Conservation (phyloP, 1,140 invertebrate species). For the Triops longicaudatus region DNA sequence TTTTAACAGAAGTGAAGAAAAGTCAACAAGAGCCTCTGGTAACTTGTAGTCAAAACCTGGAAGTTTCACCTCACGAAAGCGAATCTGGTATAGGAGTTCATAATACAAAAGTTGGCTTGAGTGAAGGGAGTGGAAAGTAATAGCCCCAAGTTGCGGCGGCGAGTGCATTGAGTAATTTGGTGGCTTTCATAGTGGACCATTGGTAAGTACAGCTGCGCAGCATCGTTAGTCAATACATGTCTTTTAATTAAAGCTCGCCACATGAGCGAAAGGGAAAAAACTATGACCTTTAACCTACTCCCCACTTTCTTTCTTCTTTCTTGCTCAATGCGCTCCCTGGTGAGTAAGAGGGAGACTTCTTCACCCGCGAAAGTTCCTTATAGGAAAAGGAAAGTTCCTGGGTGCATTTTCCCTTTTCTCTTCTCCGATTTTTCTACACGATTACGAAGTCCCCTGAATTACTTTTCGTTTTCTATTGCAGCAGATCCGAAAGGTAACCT, state of each 20-base stretch:
- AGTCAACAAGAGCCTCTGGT: neutral
- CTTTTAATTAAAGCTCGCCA: neutral
- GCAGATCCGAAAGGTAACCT: neutral
- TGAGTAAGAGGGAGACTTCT: neutral
- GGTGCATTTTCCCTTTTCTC: neutral
- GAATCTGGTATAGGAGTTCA: neutral
- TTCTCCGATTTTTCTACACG: neutral
- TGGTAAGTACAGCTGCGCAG: neutral
- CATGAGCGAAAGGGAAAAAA: neutral
- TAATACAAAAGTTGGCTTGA: neutral
- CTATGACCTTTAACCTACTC: neutral
- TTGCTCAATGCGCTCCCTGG: no score
- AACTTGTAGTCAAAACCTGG: neutral
- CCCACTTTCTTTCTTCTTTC: neutral
- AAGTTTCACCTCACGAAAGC: neutral
- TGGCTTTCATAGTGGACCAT: neutral
- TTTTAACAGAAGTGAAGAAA: neutral
- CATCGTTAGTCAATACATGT: neutral
- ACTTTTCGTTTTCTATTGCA: no score
- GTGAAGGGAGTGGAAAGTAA: conserved; percentile 5
- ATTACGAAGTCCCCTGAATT: neutral
- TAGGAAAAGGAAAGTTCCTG: neutral
- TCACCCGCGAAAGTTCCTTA: neutral
- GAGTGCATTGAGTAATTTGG: neutral
- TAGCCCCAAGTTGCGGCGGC: neutral